Evolutionary conservation across 2,797 vertebrate genomes (phyloP).

Genomic region (Ispidina lecontei): DNA sequence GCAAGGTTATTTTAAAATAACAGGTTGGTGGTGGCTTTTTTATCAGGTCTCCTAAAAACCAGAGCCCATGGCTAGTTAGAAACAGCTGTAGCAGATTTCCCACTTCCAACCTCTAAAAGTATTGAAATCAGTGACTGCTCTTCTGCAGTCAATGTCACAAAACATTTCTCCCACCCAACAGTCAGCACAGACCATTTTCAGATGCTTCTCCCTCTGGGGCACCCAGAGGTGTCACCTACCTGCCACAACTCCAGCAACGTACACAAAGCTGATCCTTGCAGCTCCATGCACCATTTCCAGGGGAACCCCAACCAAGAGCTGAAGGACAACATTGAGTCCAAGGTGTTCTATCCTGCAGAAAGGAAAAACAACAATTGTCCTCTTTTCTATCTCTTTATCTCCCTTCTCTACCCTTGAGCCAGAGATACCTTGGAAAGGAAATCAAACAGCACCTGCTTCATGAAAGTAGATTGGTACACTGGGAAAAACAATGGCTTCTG

Average conservation of each 20-base stretch:
- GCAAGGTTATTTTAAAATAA: neutral
- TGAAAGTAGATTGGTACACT: neutral
- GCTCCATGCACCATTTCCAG: slow-evolving; percentile 98
- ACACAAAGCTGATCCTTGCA: slow-evolving; percentile 91
- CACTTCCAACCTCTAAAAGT: neutral
- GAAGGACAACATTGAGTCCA: slow-evolving; percentile 93
- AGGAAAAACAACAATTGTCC: slow-evolving; percentile 43
- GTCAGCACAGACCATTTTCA: neutral
- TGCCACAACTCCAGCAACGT: slow-evolving; percentile 93
- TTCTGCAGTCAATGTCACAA: neutral
- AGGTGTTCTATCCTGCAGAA: slow-evolving; percentile 92
- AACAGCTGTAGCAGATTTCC: neutral
- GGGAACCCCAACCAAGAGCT: slow-evolving; percentile 95
- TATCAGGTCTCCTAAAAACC: neutral
- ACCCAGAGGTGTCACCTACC: slow-evolving; percentile 79
- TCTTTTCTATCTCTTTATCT: neutral
- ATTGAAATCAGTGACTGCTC: neutral
- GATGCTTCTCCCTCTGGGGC: neutral
- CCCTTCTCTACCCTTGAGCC: neutral
- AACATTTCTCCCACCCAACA: neutral
- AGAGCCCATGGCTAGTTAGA: neutral
- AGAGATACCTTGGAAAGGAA: neutral
- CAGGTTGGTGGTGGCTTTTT: neutral
- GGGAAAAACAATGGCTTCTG: neutral
- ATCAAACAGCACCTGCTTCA: neutral